Percentiles rank a stretch among this genome's conserved stretches.
These are phyloP conservation scores for Halcyon senegalensis DNA, from an alignment of 2,113 vertebrate species.

Conservation along the genomic window DNA sequence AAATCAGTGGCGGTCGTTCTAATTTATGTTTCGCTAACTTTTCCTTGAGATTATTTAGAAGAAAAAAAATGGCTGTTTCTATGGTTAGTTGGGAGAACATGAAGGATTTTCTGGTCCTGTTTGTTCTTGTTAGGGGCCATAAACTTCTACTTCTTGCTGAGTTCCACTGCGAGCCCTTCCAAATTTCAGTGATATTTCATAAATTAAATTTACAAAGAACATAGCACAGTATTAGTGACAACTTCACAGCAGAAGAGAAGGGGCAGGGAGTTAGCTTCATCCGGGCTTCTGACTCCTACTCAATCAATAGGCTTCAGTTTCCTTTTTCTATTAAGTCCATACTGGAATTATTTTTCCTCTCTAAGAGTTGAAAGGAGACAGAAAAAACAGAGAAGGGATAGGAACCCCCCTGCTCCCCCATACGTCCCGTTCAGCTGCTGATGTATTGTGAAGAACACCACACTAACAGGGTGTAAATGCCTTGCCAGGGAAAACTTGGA, in stretches of 20 bases:
- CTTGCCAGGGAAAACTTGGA: background rate
- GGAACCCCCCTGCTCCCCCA: too few species aligned
- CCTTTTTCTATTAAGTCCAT: background rate
- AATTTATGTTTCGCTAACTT: constrained; percentile 68
- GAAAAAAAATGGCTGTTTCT: constrained; percentile 14
- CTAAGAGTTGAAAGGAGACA: background rate
- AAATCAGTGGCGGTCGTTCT: constrained; percentile 50
- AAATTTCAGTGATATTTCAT: constrained; percentile 17
- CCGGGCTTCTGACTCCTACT: background rate
- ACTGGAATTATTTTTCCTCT: background rate
- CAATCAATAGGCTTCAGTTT: background rate
- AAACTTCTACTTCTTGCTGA: constrained; percentile 30
- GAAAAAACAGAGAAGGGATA: background rate
- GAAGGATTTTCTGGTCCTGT: constrained; percentile 37
- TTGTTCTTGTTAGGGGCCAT: constrained; percentile 27
- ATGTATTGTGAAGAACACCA: background rate
- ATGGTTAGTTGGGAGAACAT: constrained; percentile 37
- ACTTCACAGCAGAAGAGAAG: background rate
- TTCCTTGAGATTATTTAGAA: constrained; percentile 61
- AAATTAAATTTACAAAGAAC: constrained; percentile 18
- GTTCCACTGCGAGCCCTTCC: background rate
- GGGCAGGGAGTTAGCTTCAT: background rate
- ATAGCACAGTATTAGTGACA: background rate
- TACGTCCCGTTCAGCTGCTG: background rate
- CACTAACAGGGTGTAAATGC: background rate